Evolutionary conservation across 1,140 invertebrate genomes (phyloP).

Genomic region (Micrasema minimum): DNA sequence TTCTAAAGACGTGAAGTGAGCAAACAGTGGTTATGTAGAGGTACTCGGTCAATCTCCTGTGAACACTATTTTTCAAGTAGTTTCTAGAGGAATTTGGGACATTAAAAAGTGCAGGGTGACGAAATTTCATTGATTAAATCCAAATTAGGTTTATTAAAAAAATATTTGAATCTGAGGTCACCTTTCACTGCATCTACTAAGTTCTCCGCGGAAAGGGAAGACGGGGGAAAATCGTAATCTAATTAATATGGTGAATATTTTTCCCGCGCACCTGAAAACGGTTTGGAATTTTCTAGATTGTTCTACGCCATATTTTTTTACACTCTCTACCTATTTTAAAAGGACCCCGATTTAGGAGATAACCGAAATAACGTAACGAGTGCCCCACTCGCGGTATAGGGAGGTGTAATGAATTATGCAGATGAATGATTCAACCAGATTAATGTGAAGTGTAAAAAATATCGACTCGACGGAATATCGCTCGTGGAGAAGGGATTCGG

Average conservation of each 20-base stretch:
- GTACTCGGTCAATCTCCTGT: no score
- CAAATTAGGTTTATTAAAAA: no score
- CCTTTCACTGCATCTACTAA: constrained; percentile 1
- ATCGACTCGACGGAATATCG: not conserved
- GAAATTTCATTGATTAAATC: no score
- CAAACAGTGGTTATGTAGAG: no score
- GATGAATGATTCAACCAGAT: constrained; percentile 24
- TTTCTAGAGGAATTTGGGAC: no score
- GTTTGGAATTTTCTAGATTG: constrained; percentile 12
- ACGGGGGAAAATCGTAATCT: constrained; percentile 44
- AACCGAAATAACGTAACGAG: constrained; percentile 1
- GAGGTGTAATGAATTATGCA: constrained; percentile 29
- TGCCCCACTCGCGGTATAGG: not conserved
- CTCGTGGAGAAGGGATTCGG: no score
- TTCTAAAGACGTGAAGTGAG: no score
- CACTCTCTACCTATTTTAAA: not conserved
- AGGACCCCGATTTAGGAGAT: constrained; percentile 8
- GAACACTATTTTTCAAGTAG: no score
- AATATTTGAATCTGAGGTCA: not conserved
- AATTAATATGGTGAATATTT: constrained; percentile 50
- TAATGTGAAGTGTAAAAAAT: not conserved
- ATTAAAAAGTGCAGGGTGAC: no score
- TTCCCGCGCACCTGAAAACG: constrained; percentile 34
- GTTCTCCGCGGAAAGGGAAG: not conserved
- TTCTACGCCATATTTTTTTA: constrained; percentile 7